These are phyloP conservation scores for Ceratosolen fusciceps DNA, from an alignment of 1,140 invertebrate species.

Conservation along the genomic window DNA sequence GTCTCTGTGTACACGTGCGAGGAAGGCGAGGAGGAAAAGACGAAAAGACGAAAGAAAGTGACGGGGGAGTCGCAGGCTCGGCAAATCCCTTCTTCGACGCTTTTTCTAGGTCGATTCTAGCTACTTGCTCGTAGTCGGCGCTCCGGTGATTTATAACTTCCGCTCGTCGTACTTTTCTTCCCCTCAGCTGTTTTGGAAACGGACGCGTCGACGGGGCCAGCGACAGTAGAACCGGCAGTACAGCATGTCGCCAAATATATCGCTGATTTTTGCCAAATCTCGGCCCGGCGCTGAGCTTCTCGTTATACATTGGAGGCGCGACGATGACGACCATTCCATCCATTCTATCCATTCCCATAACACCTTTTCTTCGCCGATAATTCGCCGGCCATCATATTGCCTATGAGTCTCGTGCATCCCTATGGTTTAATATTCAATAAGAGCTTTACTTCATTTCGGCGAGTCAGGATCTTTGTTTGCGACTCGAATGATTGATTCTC, in stretches of 20 bases:
- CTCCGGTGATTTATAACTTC: slow-evolving; percentile 62
- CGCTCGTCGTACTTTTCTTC: slow-evolving; percentile 57
- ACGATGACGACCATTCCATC: background rate
- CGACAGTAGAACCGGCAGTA: slow-evolving; percentile 26
- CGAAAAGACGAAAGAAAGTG: background rate
- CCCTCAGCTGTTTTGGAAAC: slow-evolving; percentile 27
- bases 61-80: background rate
- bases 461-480: too few relatives aligned
- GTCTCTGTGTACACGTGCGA: too few relatives aligned
- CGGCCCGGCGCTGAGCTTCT: background rate
- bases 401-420: background rate
- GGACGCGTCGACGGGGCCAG: too few relatives aligned
- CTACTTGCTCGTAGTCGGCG: slow-evolving; percentile 28
- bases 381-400: background rate
- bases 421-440: background rate
- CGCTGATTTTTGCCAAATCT: background rate
- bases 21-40: background rate
- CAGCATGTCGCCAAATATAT: background rate
- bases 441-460: too few relatives aligned
- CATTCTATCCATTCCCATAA: background rate
- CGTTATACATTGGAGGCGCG: background rate
- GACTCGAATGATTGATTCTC: too few relatives aligned
- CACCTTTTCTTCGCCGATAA: background rate
- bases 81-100: slow-evolving; percentile 53
- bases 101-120: slow-evolving; percentile 58